Evolutionary conservation across 2,113 vertebrate genomes (phyloP).

Genomic region (Ciconia stormi): DNA sequence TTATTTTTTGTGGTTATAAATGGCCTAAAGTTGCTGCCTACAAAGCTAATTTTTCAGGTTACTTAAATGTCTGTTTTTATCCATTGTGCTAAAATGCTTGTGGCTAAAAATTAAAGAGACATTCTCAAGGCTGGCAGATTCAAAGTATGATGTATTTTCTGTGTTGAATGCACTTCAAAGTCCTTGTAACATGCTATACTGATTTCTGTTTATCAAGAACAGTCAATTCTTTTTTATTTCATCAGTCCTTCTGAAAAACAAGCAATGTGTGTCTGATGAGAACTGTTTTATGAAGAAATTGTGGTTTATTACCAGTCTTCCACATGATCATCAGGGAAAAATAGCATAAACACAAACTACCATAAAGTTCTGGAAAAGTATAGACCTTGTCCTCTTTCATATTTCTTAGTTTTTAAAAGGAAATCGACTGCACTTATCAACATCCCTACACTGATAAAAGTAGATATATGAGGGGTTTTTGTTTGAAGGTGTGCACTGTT

Average conservation of each 20-base stretch:
- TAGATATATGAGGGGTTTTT: background rate
- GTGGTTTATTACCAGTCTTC: background rate
- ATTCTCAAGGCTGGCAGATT: background rate
- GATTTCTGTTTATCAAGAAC: slow-evolving; percentile 5
- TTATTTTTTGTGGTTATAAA: background rate
- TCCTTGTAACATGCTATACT: background rate
- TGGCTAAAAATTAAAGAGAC: background rate
- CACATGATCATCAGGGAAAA: background rate
- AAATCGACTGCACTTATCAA: background rate
- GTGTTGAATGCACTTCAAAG: background rate
- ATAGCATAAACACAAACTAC: background rate
- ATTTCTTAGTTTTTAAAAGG: background rate
- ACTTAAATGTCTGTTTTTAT: background rate
- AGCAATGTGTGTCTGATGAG: background rate
- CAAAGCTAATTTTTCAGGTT: background rate
- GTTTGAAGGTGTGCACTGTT: background rate
- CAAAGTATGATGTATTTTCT: background rate
- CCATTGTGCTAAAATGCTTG: background rate
- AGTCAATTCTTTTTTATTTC: background rate
- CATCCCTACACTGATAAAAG: background rate
- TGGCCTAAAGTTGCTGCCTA: background rate
- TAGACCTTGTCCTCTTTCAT: background rate
- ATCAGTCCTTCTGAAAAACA: background rate
- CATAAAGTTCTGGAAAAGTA: background rate
- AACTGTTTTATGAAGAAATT: background rate